A percentile compares a stretch with the other conserved stretches of the same genome.
phyloP scores from a whole-genome alignment of 1,140 invertebrate species.

The Drosophila murphyi region DNA sequence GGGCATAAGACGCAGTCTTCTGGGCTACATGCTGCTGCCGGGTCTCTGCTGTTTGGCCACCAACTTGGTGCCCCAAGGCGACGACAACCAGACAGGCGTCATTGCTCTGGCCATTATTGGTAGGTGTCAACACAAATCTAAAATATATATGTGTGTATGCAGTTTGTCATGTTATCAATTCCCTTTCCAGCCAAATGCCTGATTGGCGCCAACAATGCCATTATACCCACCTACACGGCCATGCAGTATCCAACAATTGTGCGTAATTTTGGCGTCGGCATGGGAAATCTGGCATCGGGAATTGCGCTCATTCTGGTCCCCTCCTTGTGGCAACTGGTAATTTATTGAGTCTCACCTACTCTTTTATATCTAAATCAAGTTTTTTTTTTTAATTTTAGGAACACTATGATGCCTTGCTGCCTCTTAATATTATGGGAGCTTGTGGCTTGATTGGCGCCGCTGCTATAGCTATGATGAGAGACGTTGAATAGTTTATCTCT shows the following conservation, averaged over 20 bases:
- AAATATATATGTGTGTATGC: not conserved
- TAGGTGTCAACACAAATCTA: slow-evolving; percentile 28
- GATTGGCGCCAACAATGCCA: slow-evolving; percentile 89
- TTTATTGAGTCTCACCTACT: slow-evolving; percentile 47
- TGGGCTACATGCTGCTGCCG: slow-evolving; percentile 87
- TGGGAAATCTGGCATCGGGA: slow-evolving; percentile 89
- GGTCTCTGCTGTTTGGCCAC: slow-evolving; percentile 88
- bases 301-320: slow-evolving; percentile 89
- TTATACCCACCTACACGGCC: slow-evolving; percentile 90
- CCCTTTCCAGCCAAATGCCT: slow-evolving; percentile 86
- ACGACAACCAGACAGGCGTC: slow-evolving; percentile 82
- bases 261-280: slow-evolving; percentile 89
- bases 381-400: slow-evolving; percentile 54
- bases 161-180: not conserved
- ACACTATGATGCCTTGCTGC: slow-evolving; percentile 86
- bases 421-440: slow-evolving; percentile 87
- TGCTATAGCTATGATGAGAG: slow-evolving; percentile 86
- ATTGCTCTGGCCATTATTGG: slow-evolving; percentile 87
- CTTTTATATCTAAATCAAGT: not conserved
- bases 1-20: slow-evolving; percentile 88
- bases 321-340: slow-evolving; percentile 90
- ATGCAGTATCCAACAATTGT: slow-evolving; percentile 90
- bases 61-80: slow-evolving; percentile 85
- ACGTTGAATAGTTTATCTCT: slow-evolving; percentile 48
- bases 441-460: slow-evolving; percentile 87